Evolutionary conservation across 2,888 invertebrate species (phyloP).

Genomic region (Silvanus unidentatus): DNA sequence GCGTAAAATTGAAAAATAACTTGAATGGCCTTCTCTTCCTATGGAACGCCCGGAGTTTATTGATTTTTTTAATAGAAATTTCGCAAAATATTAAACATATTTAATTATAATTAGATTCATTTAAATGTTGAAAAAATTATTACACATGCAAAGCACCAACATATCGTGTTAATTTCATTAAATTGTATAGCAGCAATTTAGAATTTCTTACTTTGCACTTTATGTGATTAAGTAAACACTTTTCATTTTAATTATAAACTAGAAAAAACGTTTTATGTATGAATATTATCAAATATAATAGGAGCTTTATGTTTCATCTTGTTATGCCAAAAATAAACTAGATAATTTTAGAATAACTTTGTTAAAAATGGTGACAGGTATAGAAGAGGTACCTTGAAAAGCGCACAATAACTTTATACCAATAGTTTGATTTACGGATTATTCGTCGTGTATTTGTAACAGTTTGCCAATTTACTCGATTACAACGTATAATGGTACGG

Average conservation of each 20-base stretch:
- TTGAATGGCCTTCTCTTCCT: conserved; percentile 26
- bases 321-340: conserved; percentile 13
- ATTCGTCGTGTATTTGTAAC: too few species aligned
- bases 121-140: not conserved
- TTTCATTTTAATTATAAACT: not conserved
- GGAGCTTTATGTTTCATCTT: not conserved
- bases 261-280: not conserved
- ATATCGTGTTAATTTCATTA: not conserved
- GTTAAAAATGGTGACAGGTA: conserved; percentile 20
- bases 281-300: too few species aligned
- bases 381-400: conserved; percentile 2
- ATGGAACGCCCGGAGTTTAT: conserved; percentile 41
- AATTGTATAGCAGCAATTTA: too few species aligned
- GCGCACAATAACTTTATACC: not conserved
- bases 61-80: conserved; percentile 36
- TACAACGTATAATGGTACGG: too few species aligned
- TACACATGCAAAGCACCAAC: not conserved
- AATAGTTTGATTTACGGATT: not conserved
- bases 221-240: not conserved
- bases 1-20: conserved; percentile 22
- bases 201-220: not conserved
- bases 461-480: too few species aligned
- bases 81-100: conserved; percentile 11
- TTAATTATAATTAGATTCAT: not conserved
- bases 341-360: conserved; percentile 18